These are phyloP conservation scores for Psilanteris sp. DNA, from an alignment of 1,140 invertebrate species.

Conservation along the genomic window DNA sequence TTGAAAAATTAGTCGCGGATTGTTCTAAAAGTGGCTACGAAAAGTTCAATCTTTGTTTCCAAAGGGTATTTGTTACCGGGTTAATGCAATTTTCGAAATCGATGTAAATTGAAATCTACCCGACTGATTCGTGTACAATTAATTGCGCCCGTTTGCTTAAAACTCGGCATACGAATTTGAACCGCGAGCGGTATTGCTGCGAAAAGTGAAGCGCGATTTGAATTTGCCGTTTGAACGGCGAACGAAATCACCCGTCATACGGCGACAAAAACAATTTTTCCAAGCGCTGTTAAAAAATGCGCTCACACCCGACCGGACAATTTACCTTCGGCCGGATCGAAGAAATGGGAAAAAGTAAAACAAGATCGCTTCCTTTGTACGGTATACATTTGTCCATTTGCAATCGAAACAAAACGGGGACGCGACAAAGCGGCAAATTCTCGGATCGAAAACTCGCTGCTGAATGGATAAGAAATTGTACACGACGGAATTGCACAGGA, in stretches of 20 bases:
- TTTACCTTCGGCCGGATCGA: constrained; percentile 7
- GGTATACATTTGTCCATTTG: constrained; percentile 46
- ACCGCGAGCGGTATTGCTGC: no score
- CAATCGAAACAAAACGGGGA: constrained; percentile 44
- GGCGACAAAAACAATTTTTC: constrained; percentile 35
- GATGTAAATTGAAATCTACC: no score
- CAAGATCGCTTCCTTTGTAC: constrained; percentile 29
- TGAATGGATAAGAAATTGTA: constrained; percentile 36
- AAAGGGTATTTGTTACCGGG: no score
- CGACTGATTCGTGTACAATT: no score
- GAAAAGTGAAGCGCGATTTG: no score
- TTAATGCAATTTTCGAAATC: no score
- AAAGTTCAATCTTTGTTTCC: no score
- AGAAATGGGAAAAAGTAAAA: constrained; percentile 35
- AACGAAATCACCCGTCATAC: constrained; percentile 26
- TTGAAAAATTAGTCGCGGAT: no score
- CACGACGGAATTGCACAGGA: constrained; percentile 28
- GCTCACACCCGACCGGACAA: constrained; percentile 8
- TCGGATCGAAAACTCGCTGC: constrained; percentile 22
- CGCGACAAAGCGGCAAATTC: constrained; percentile 24
- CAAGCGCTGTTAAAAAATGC: constrained; percentile 26
- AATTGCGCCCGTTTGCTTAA: no score
- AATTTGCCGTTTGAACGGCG: neutral
- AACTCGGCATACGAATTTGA: no score
- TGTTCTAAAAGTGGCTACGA: no score